These are phyloP conservation scores for Melanostoma scalare DNA, from an alignment of 2,888 invertebrate genomes.

Conservation along the genomic window DNA sequence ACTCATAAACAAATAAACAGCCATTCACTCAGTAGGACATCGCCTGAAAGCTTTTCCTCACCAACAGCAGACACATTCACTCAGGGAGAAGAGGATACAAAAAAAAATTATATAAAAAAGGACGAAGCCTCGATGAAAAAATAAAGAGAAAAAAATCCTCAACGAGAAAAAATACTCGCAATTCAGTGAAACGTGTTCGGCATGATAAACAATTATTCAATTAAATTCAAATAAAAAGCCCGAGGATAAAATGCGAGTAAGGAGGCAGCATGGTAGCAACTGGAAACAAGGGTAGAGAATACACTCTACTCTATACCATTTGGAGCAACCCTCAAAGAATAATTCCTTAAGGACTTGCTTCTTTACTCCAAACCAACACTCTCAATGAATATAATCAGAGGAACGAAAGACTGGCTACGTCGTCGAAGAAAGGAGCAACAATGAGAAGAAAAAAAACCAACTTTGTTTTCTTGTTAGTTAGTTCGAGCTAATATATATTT, in stretches of 20 bases:
- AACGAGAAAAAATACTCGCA: constrained; percentile 73
- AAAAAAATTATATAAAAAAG: constrained; percentile 55
- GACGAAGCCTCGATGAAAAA: constrained; percentile 41
- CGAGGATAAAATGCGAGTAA: constrained; percentile 67
- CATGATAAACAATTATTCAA: constrained; percentile 81
- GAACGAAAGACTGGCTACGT: constrained; percentile 3
- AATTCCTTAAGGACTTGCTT: constrained; percentile 71
- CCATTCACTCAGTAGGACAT: constrained; percentile 72
- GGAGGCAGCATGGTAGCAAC: constrained; percentile 34
- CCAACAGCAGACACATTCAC: constrained; percentile 64
- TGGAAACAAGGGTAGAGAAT: constrained; percentile 25
- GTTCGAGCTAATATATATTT: constrained; percentile 47
- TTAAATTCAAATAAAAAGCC: constrained; percentile 81
- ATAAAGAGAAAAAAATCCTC: constrained; percentile 33
- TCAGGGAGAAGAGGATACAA: constrained; percentile 64
- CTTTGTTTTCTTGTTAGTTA: constrained; percentile 70
- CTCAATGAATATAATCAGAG: constrained; percentile 61
- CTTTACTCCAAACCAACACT: constrained; percentile 50
- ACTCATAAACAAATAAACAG: constrained; percentile 72
- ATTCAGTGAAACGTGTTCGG: constrained; percentile 77
- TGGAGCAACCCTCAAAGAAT: constrained; percentile 67
- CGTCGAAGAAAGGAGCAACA: constrained; percentile 56
- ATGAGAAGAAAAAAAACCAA: constrained; percentile 35
- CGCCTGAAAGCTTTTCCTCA: constrained; percentile 66
- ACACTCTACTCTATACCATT: constrained; percentile 32